Evolutionary conservation across 2,888 invertebrate genomes (phyloP).

Genomic region (Piscicola geometra): DNA sequence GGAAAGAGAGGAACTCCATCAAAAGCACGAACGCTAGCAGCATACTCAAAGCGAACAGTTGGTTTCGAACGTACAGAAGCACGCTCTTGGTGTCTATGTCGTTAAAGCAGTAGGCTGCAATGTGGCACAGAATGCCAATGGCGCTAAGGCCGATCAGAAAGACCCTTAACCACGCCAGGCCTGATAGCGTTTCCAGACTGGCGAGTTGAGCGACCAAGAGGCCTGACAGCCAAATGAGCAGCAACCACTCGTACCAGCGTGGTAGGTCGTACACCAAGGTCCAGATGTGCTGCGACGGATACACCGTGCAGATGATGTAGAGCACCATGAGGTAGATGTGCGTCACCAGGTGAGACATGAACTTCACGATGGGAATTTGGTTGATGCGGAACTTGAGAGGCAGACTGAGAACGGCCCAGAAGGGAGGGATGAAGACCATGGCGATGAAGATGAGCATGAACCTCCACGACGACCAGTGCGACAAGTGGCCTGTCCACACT

Average conservation of each 20-base stretch:
- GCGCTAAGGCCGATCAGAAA: slow-evolving; percentile 74
- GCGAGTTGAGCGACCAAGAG: slow-evolving; percentile 87
- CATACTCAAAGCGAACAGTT: slow-evolving; percentile 89
- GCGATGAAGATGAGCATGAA: slow-evolving; percentile 75
- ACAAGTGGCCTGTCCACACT: slow-evolving; percentile 88
- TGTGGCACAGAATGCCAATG: slow-evolving; percentile 64
- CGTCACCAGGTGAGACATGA: slow-evolving; percentile 97
- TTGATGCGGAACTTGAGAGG: slow-evolving; percentile 91
- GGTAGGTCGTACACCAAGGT: slow-evolving; percentile 65
- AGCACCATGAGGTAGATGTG: slow-evolving; percentile 94
- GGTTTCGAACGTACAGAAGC: slow-evolving; percentile 83
- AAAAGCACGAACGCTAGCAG: slow-evolving; percentile 94
- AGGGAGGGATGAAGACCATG: slow-evolving; percentile 84
- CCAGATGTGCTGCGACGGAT: slow-evolving; percentile 54
- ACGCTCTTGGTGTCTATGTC: slow-evolving; percentile 63
- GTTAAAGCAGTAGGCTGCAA: slow-evolving; percentile 63
- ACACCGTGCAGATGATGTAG: slow-evolving; percentile 69
- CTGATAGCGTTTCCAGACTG: slow-evolving; percentile 93
- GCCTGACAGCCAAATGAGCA: slow-evolving; percentile 90
- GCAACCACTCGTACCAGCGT: slow-evolving; percentile 91
- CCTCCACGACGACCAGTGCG: slow-evolving; percentile 87
- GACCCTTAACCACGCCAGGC: slow-evolving; percentile 73
- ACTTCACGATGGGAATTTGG: slow-evolving; percentile 98
- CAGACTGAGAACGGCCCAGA: slow-evolving; percentile 91
- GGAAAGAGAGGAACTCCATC: slow-evolving; percentile 88